A percentile compares a stretch with the other conserved stretches of the same genome.
phyloP scores from a whole-genome alignment of 2,113 vertebrate species.

The Ictalurus furcatus region DNA sequence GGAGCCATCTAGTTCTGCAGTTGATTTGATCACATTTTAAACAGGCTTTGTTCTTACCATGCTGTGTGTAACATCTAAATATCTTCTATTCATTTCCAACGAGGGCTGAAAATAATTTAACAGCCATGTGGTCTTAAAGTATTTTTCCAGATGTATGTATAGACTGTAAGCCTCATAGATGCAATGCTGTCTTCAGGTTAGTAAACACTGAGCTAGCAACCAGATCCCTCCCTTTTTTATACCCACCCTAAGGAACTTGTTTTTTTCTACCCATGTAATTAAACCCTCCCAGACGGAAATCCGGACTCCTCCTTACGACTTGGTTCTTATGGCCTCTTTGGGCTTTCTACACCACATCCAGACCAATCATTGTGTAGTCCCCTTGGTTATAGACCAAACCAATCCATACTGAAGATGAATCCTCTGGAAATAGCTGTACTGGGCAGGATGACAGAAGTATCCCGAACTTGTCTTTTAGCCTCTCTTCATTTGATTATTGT shows the following conservation, averaged over 20 bases:
- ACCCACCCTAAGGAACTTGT: not conserved
- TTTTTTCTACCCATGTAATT: conserved; percentile 26
- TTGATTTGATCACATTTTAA: conserved; percentile 9
- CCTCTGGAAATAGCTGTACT: not conserved
- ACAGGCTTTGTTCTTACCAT: not conserved
- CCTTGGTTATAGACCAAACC: not conserved
- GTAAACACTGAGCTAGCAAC: conserved; percentile 10
- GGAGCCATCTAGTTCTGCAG: not conserved
- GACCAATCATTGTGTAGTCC: not conserved
- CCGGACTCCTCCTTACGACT: conserved; percentile 12
- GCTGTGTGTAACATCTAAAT: conserved; percentile 1
- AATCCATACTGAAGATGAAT: not conserved
- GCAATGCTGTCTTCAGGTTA: not conserved
- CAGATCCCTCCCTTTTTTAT: not conserved
- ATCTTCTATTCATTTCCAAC: not conserved
- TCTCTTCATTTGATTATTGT: conserved; percentile 18
- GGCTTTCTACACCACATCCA: conserved; percentile 10
- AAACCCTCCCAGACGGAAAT: conserved; percentile 27
- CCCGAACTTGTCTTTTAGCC: not conserved
- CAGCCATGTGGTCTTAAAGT: conserved; percentile 2
- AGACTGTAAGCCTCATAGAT: not conserved
- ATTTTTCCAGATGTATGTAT: conserved; percentile 18
- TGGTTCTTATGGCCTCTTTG: conserved; percentile 12
- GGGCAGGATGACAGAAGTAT: not conserved
- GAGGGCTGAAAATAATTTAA: conserved; percentile 9